A percentile compares a stretch with the other conserved stretches of the same genome.
Conservation (phyloP, 2,888 invertebrate genomes). For the Ferdinandea cuprea region DNA sequence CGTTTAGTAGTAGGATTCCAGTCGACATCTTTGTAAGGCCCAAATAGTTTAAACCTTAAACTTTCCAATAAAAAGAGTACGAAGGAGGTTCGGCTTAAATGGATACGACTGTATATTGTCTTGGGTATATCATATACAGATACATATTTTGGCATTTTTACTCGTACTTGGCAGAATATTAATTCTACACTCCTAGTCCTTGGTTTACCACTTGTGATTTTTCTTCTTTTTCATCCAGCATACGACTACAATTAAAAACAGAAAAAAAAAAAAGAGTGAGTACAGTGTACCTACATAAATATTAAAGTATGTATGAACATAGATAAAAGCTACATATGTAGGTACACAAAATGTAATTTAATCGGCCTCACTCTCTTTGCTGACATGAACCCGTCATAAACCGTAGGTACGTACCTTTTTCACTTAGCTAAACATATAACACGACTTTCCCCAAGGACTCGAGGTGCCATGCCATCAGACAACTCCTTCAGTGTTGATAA, state of each 20-base stretch:
- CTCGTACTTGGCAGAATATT: too few species aligned
- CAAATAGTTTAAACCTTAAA: too few species aligned
- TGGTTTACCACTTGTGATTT: conserved; percentile 36
- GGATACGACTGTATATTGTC: too few species aligned
- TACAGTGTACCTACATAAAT: neutral
- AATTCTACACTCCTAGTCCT: conserved; percentile 23
- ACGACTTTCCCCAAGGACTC: conserved; percentile 66
- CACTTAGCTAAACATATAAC: conserved; percentile 53
- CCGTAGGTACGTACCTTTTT: conserved; percentile 11
- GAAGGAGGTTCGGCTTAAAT: too few species aligned
- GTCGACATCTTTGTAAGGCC: too few species aligned
- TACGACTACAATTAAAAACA: conserved; percentile 44
- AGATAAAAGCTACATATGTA: conserved; percentile 7
- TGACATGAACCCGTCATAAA: conserved; percentile 1
- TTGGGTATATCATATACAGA: too few species aligned
- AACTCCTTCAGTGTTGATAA: conserved; percentile 70
- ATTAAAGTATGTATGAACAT: neutral
- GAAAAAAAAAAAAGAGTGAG: neutral
- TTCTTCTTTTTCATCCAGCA: conserved; percentile 31
- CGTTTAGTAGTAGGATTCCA: too few species aligned
- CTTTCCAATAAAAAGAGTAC: too few species aligned
- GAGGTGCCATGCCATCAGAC: conserved; percentile 64
- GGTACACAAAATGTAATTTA: conserved; percentile 57
- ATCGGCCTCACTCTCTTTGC: conserved; percentile 53
- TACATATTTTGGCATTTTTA: too few species aligned